Percentiles rank a stretch among this genome's conserved stretches.
Conservation (phyloP, 1,140 invertebrate genomes). For the Rhopalosiphum padi region DNA sequence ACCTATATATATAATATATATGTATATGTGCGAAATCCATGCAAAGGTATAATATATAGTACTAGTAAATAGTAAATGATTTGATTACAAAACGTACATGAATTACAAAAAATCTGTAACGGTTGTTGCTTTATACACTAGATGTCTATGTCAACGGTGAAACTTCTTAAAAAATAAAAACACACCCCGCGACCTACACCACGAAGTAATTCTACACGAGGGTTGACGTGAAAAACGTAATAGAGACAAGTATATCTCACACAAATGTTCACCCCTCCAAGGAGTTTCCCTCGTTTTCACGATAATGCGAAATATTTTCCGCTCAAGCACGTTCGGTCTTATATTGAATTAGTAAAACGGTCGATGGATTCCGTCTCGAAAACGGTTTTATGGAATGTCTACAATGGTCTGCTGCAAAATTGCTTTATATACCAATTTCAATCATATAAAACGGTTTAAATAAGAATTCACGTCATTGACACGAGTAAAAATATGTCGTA, state of each 20-base stretch:
- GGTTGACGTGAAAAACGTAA: neutral
- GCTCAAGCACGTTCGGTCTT: neutral
- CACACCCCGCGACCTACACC: neutral
- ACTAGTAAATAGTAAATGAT: neutral
- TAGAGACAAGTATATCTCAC: neutral
- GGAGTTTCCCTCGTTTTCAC: neutral
- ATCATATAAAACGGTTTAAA: neutral
- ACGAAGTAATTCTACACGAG: neutral
- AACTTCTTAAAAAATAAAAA: neutral
- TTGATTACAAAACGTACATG: neutral
- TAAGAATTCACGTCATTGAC: neutral
- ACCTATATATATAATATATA: neutral
- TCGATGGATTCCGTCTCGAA: too few relatives aligned
- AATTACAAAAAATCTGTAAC: neutral
- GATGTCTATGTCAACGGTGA: neutral
- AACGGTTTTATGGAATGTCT: neutral
- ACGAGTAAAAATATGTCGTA: neutral
- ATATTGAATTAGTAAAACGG: slow-evolving; percentile 31
- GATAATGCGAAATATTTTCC: neutral
- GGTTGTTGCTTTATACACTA: neutral
- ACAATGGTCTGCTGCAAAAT: neutral
- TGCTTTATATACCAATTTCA: neutral
- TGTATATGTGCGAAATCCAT: neutral
- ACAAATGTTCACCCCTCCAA: neutral
- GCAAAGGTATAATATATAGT: too few relatives aligned